Conservation (phyloP, 1,140 invertebrate species). For the Mesaphorura yosii region DNA sequence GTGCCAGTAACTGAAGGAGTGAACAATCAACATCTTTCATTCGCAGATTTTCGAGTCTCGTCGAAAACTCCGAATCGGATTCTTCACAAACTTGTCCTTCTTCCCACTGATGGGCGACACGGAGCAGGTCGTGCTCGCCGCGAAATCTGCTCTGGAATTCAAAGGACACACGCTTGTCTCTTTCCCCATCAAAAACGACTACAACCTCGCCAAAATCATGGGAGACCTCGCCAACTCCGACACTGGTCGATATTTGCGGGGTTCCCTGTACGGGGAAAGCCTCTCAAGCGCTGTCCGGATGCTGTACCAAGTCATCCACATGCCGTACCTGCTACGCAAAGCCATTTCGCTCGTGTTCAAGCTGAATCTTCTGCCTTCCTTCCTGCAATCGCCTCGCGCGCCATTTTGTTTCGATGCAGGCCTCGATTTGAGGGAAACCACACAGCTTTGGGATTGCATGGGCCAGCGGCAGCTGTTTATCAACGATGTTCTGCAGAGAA, state of each 20-base stretch:
- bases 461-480: not conserved
- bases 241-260: conserved; percentile 10
- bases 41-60: conserved; percentile 14
- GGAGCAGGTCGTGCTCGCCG: conserved; percentile 12
- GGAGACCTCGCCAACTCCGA: conserved; percentile 13
- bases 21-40: too few relatives aligned
- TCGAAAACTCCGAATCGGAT: conserved; percentile 16
- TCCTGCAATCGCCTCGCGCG: not conserved
- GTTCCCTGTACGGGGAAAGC: not conserved
- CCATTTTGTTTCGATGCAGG: not conserved
- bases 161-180: conserved; percentile 21
- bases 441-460: conserved; percentile 13
- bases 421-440: conserved; percentile 3
- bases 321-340: conserved; percentile 3
- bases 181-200: conserved; percentile 17
- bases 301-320: not conserved
- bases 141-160: conserved; percentile 13
- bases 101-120: conserved; percentile 23
- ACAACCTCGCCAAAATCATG: conserved; percentile 1
- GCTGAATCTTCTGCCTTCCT: not conserved
- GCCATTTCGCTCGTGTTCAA: not conserved
- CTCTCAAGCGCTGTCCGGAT: not conserved
- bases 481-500: conserved; percentile 13
- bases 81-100: conserved; percentile 11
- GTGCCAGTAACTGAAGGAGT: not conserved